Evolutionary conservation across 2,888 invertebrate species (phyloP), one percentile per base, ranked within the genome.

Genomic region (Mellilla xanthometata): DNA sequence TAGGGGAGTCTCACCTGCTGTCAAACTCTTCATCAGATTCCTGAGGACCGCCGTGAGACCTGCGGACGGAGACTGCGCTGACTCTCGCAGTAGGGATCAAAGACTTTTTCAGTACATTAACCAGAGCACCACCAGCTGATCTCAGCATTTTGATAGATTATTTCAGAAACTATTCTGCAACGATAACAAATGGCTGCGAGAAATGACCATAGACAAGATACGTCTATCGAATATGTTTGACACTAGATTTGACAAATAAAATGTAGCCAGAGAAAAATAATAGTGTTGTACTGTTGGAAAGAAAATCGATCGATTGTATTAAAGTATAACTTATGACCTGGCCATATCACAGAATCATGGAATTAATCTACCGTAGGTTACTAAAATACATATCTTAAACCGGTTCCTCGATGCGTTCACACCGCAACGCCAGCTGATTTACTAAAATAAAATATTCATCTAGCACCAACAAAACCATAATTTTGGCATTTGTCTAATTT

Each of bases 11-110:
- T 87, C 86, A 91, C 86, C 93, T 93, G 62, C 91, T 85, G 81
- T 97, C 97, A 81, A 97, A 97, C 71, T 96, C 95, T 69, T 95
- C 96, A 55, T 96, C 96, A 26, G 94, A 92, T 81, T 97, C 96
- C 12, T 91, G 90, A 28, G 90, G 76, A 7, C 82, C 89, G 6
- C 76, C 90, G 60, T 92, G 91, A 22, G 79, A 39, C 50, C 68
- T 71, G 39, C 88, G 73, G 38, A 75, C 69, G 10, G 81, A 65
- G 27, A 76, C 76, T 40, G 79, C 78, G 62, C 70, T 75, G 47
- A 73, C 74, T 65, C 80, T 82, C 15, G 71, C 69, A 1, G 80
- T 58, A 4, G 87, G 83, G 28, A 76, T 57, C 58, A 88, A 58
- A 50, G 88, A 80, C 61, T 75, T 80, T 65, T 75, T 89, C 49